phyloP scores from a whole-genome alignment of 2,113 vertebrate species.

The Mormyrus lacerda region DNA sequence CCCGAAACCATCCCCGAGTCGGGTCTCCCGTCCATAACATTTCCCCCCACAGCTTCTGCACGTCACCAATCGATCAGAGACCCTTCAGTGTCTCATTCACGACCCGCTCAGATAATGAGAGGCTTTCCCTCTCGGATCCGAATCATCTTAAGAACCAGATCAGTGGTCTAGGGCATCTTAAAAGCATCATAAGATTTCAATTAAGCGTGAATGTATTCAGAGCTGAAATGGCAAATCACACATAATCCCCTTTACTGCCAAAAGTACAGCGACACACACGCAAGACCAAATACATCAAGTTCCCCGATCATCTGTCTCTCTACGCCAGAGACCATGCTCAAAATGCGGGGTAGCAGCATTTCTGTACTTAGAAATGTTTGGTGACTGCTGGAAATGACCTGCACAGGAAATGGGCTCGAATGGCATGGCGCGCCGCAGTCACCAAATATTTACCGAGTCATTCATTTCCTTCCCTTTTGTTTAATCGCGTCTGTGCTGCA shows the following conservation, averaged over 20 bases:
- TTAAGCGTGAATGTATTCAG: constrained; percentile 61
- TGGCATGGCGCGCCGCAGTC: constrained; percentile 26
- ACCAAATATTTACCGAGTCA: constrained; percentile 38
- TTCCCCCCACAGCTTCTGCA: constrained; percentile 47
- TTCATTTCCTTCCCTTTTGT: constrained; percentile 17
- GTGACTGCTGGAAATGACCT: constrained; percentile 27
- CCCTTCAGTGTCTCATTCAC: constrained; percentile 59
- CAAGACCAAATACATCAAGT: constrained; percentile 19
- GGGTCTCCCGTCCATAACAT: neutral
- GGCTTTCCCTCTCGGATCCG: constrained; percentile 47
- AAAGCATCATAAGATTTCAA: constrained; percentile 42
- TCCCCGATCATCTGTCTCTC: neutral
- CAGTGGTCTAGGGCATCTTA: constrained; percentile 24
- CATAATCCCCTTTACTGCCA: constrained; percentile 7
- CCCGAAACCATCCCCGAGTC: neutral
- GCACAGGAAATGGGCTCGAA: neutral
- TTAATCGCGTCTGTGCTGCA: neutral
- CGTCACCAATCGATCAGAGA: constrained; percentile 66
- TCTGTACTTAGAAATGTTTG: constrained; percentile 34
- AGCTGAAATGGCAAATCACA: constrained; percentile 42
- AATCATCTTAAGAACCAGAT: constrained; percentile 38
- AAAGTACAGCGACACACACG: constrained; percentile 25
- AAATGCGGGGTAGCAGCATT: constrained; percentile 31
- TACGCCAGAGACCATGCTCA: neutral
- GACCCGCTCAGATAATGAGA: constrained; percentile 50